Evolutionary conservation across 2,797 vertebrate species (phyloP), one percentile per base, ranked within the genome.

Genomic region (Apogon hyalosoma): DNA sequence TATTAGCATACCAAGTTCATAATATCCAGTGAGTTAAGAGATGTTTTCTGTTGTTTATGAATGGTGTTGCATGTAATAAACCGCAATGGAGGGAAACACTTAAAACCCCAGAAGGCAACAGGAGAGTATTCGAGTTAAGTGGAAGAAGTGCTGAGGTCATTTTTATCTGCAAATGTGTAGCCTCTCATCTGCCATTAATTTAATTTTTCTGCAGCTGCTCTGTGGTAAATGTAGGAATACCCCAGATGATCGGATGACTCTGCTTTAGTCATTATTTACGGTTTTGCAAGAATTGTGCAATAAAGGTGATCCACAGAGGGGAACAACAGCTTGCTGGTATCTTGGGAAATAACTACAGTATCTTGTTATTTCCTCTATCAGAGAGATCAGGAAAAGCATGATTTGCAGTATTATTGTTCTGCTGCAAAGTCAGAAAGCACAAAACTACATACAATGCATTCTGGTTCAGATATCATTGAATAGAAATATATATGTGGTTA

Each of bases 321-420:
- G 28, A 83, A 75, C 46, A 51, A 12, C 33, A 76, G 45, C 66
- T 46, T 0, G 3, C 57, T 21, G 42, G 60, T 42, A 18, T 79
- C 82, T 24, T 72, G 74, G 79, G 85, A 89, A 89, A 84, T 78
- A 87, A 82, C 72, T 62, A 40, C 46, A n/a, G 53, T 12, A 49
- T 70, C 11, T 58, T 63, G 51, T 78, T 79, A 63, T 75, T 85
- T 80, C 56, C 49, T 54, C 18, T 62, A 19, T 73, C 51, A 73
- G 18, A 58, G 40, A 64, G 42, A 77, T 77, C 41, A 67, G 52
- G 58, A 60, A 14, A 7, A 68, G 63, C 55, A 56, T 21, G 48
- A 62, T 18, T 60, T 7, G 43, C 10, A 2, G 14, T 52, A 58
- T 69, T 64, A 43, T 51, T 81, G 50, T 48, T 66, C 40, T 47